Percentiles rank a stretch among this genome's conserved stretches.
Evolutionary conservation across 2,888 invertebrate species (phyloP).

Genomic region (Leptinotarsa haldemani): DNA sequence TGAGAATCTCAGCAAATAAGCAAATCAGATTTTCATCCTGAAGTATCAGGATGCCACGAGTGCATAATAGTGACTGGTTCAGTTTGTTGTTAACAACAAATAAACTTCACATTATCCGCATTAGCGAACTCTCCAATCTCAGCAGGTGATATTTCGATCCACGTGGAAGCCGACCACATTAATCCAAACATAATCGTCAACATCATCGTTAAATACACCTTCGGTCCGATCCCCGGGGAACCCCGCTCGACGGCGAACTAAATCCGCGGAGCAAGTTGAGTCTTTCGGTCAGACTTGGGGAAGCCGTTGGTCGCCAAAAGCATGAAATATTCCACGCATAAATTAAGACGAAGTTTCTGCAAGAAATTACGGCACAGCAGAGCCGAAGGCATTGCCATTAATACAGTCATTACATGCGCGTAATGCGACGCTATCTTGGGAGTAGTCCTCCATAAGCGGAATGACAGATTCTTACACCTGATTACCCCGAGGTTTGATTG

Average conservation of each 20-base stretch:
- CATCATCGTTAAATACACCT: constrained; percentile 25
- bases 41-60: no score
- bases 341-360: constrained; percentile 64
- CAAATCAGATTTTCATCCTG: no score
- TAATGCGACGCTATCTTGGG: constrained; percentile 44
- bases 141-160: background rate
- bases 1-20: no score
- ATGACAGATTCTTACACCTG: constrained; percentile 61
- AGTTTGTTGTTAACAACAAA: background rate
- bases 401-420: constrained; percentile 61
- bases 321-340: constrained; percentile 65
- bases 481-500: constrained; percentile 61
- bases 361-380: constrained; percentile 63
- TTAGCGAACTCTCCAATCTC: background rate
- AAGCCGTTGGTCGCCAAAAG: constrained; percentile 57
- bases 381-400: constrained; percentile 56
- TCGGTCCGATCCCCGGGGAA: constrained; percentile 1
- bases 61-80: no score
- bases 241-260: constrained; percentile 18
- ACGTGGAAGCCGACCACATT: constrained; percentile 2
- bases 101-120: background rate
- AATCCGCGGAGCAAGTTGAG: constrained; percentile 14
- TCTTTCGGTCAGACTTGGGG: constrained; percentile 24
- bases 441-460: constrained; percentile 52
- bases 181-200: constrained; percentile 28